Evolutionary conservation across 2,888 invertebrate genomes (phyloP).

Genomic region (Drosophila koepferae): DNA sequence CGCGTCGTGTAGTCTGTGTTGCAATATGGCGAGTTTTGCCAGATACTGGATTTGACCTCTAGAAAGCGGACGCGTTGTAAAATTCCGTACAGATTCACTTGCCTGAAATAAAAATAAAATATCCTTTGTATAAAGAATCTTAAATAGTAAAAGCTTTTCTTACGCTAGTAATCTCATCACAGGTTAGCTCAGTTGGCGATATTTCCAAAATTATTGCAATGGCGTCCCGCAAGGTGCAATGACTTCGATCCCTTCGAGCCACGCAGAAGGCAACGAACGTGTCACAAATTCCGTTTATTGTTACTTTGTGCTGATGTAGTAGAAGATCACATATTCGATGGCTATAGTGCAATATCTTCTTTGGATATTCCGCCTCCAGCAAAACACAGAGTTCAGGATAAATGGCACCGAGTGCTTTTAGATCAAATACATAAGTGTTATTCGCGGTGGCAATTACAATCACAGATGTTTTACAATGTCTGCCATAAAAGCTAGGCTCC

Average conservation of each 20-base stretch:
- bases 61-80: constrained; percentile 46
- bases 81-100: constrained; percentile 35
- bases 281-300: constrained; percentile 52
- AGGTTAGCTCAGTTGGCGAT: constrained; percentile 36
- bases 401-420: constrained; percentile 51
- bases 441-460: constrained; percentile 56
- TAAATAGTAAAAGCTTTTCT: not conserved
- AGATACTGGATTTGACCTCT: constrained; percentile 43
- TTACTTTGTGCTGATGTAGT: constrained; percentile 25
- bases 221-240: constrained; percentile 46
- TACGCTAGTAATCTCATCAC: constrained; percentile 41
- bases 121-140: not conserved
- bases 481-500: constrained; percentile 67
- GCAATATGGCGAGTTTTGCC: constrained; percentile 49
- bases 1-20: constrained; percentile 45
- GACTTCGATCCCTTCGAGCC: constrained; percentile 23
- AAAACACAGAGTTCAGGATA: constrained; percentile 37
- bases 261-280: constrained; percentile 63
- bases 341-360: constrained; percentile 64
- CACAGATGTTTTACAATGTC: constrained; percentile 42
- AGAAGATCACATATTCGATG: constrained; percentile 59
- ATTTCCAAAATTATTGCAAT: constrained; percentile 44
- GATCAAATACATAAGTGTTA: constrained; percentile 56
- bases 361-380: constrained; percentile 40
- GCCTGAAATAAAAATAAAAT: constrained; percentile 8